phyloP scores from a whole-genome alignment of 2,888 invertebrate genomes.

The Napeogenes sylphis region DNA sequence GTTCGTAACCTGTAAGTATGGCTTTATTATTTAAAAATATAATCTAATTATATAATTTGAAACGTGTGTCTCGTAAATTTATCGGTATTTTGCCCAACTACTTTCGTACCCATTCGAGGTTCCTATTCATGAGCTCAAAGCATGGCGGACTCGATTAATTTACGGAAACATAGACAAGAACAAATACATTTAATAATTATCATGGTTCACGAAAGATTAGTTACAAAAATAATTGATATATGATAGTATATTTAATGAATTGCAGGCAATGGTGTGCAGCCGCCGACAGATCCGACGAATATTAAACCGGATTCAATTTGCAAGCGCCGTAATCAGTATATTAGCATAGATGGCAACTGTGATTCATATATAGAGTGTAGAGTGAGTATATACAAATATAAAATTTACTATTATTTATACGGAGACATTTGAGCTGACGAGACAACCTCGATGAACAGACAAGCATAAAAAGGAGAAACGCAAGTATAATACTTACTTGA shows the following conservation, averaged over 20 bases:
- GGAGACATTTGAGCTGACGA: too few relatives aligned
- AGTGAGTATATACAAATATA: slow-evolving; percentile 36
- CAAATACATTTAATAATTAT: too few relatives aligned
- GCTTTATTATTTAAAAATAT: neutral
- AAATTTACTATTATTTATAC: neutral
- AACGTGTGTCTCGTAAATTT: neutral
- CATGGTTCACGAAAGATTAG: too few relatives aligned
- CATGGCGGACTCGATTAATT: too few relatives aligned
- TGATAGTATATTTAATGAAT: neutral
- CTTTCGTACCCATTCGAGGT: too few relatives aligned
- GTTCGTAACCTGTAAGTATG: slow-evolving; percentile 29
- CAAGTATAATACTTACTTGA: too few relatives aligned
- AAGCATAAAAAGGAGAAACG: too few relatives aligned
- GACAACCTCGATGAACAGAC: too few relatives aligned
- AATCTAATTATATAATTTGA: neutral
- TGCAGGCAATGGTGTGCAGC: slow-evolving; percentile 28
- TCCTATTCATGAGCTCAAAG: too few relatives aligned
- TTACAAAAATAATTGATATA: neutral
- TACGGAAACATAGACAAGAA: too few relatives aligned
- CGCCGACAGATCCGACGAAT: neutral
- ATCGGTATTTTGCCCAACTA: too few relatives aligned
- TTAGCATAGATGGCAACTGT: slow-evolving; percentile 77
- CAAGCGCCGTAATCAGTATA: slow-evolving; percentile 79
- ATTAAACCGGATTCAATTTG: slow-evolving; percentile 47
- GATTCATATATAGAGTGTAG: slow-evolving; percentile 81